Evolutionary conservation across 1,140 invertebrate genomes (phyloP).

Genomic region (Caenorhabditis remanei): DNA sequence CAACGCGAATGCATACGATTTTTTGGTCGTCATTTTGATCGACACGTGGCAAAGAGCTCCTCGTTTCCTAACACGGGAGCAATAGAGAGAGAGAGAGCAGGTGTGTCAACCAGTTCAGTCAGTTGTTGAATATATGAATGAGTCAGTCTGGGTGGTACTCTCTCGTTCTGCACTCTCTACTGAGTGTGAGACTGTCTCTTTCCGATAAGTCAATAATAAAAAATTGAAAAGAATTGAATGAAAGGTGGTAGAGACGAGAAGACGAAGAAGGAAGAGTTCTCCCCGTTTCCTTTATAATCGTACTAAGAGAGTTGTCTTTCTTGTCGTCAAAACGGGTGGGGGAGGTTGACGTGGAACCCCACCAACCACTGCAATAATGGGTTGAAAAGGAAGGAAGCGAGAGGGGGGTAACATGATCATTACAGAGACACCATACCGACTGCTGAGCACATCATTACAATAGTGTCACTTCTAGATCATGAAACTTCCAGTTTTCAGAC

Average conservation of each 20-base stretch:
- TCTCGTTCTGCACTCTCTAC: not conserved
- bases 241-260: not conserved
- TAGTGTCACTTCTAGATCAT: too few species aligned
- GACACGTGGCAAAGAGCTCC: not conserved
- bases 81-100: not conserved
- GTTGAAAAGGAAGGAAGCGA: not conserved
- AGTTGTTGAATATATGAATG: slow-evolving; percentile 18
- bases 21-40: not conserved
- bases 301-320: slow-evolving; percentile 13
- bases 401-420: slow-evolving; percentile 9
- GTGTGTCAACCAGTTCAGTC: slow-evolving; percentile 44
- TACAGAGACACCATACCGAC: too few species aligned
- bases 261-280: slow-evolving; percentile 16
- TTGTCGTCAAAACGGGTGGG: not conserved
- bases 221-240: slow-evolving; percentile 30
- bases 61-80: not conserved
- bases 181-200: slow-evolving; percentile 21
- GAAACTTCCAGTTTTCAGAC: too few species aligned
- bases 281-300: slow-evolving; percentile 40
- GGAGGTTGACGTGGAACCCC: not conserved
- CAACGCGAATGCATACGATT: slow-evolving; percentile 24
- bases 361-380: not conserved
- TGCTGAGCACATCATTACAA: too few species aligned
- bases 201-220: slow-evolving; percentile 53
- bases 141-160: not conserved